Percentiles rank a stretch among this genome's conserved stretches.
These are phyloP conservation scores for Altica lythri DNA, from an alignment of 2,888 invertebrate species.

Conservation along the genomic window DNA sequence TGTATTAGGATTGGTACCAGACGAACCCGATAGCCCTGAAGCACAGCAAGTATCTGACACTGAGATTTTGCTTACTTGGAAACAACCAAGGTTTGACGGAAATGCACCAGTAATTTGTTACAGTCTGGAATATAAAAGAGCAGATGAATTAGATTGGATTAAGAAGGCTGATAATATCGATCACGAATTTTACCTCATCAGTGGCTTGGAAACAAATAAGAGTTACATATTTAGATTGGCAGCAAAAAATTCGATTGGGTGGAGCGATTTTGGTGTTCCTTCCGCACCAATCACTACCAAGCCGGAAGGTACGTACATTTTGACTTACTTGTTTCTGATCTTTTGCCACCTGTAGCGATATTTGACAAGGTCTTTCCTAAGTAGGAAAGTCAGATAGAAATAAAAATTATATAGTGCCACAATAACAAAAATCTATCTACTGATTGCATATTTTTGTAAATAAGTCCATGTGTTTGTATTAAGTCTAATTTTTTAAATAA, in stretches of 20 bases:
- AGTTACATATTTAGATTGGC: conserved; percentile 89
- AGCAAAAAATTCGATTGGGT: conserved; percentile 89
- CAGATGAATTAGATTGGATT: conserved; percentile 81
- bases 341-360: no score
- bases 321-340: no score
- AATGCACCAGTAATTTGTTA: conserved; percentile 90
- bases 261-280: conserved; percentile 88
- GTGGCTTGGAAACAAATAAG: conserved; percentile 75
- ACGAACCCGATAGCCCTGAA: conserved; percentile 90
- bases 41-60: conserved; percentile 79
- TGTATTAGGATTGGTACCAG: conserved; percentile 79
- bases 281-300: conserved; percentile 76
- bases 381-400: no score
- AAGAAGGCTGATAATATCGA: conserved; percentile 86
- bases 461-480: no score
- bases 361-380: no score
- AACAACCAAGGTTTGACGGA: conserved; percentile 89
- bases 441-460: no score
- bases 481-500: no score
- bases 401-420: no score
- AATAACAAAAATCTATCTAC: no score
- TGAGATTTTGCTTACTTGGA: conserved; percentile 90
- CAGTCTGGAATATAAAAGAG: conserved; percentile 80
- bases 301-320: conserved; percentile 62
- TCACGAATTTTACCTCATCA: conserved; percentile 88